These are phyloP conservation scores for Actinemys pallida DNA, from an alignment of 2,113 vertebrate species.

Conservation along the genomic window DNA sequence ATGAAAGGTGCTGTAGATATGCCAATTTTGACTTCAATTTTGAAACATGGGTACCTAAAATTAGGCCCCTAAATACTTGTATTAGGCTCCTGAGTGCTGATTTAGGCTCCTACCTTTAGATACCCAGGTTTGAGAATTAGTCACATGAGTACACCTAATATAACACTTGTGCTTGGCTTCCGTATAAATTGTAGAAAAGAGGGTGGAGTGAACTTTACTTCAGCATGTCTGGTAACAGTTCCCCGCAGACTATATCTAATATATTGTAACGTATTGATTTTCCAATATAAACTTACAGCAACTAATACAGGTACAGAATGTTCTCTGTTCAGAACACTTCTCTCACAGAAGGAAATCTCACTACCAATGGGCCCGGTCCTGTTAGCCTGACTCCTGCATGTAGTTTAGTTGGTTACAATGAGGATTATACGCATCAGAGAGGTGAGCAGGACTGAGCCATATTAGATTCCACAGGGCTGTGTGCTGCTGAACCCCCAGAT, in stretches of 20 bases:
- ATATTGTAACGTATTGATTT: conserved; percentile 18
- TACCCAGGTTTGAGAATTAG: not conserved
- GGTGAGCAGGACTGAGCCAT: rapidly evolving
- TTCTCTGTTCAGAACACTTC: not conserved
- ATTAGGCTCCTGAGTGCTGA: not conserved
- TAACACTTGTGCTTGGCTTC: conserved; percentile 6
- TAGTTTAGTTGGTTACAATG: not conserved
- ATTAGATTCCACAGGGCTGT: rapidly evolving
- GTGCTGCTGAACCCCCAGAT: not conserved
- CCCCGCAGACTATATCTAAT: conserved; percentile 21
- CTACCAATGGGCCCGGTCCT: not conserved
- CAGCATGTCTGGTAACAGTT: conserved; percentile 46
- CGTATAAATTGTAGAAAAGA: conserved; percentile 28
- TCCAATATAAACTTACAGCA: conserved; percentile 50
- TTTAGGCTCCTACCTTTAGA: not conserved
- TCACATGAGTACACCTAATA: not conserved
- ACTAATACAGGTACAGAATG: not conserved
- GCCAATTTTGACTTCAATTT: not conserved
- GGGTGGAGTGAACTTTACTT: conserved; percentile 36
- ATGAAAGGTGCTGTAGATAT: not conserved
- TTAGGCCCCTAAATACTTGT: not conserved
- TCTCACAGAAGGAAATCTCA: not conserved
- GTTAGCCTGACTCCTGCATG: rapidly evolving
- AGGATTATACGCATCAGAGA: rapidly evolving
- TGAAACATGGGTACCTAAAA: not conserved